These are phyloP conservation scores for Rousettus madagascariensis DNA, from an alignment of 2,797 vertebrate species.

Conservation along the genomic window DNA sequence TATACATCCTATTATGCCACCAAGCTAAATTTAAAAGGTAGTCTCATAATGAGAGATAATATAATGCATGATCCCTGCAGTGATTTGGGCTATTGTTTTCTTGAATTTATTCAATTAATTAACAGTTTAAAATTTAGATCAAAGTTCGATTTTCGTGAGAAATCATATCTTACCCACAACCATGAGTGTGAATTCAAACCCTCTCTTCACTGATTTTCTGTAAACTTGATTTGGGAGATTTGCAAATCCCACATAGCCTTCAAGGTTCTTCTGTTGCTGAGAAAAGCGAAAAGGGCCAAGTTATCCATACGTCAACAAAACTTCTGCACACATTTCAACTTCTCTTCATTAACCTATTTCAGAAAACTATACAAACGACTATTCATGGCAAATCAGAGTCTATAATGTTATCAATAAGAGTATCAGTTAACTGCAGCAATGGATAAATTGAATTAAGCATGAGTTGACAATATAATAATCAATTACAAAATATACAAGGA, in stretches of 20 bases:
- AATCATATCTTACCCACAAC: constrained; percentile 93
- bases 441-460: background rate
- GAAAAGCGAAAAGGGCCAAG: constrained; percentile 69
- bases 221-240: constrained; percentile 99
- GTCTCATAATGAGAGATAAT: constrained; percentile 29
- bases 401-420: background rate
- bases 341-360: constrained; percentile 16
- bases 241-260: constrained; percentile 99
- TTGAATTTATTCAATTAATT: constrained; percentile 31
- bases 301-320: constrained; percentile 39
- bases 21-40: constrained; percentile 39
- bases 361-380: constrained; percentile 39
- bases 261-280: constrained; percentile 99
- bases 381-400: constrained; percentile 36
- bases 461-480: background rate
- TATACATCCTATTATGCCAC: background rate
- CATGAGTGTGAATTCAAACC: constrained; percentile 99
- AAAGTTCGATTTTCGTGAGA: constrained; percentile 40
- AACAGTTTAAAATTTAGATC: constrained; percentile 18
- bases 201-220: constrained; percentile 99
- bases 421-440: background rate
- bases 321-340: constrained; percentile 18
- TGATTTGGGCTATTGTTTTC: background rate
- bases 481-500: constrained; percentile 25
- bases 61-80: background rate